phyloP scores from a whole-genome alignment of 2,113 vertebrate species.

The Columba livia region DNA sequence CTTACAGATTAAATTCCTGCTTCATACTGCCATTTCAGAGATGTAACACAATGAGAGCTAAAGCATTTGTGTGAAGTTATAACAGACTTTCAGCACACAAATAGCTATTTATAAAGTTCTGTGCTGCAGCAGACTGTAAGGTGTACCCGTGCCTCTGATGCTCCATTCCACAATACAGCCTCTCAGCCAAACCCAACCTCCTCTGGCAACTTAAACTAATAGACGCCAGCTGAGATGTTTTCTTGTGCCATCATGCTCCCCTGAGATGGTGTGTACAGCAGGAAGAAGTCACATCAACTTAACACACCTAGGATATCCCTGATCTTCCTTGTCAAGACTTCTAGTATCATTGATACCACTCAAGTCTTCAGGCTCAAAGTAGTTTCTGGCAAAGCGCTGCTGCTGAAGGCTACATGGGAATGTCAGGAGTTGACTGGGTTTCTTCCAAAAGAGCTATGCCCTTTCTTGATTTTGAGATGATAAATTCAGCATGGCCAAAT shows the following conservation, averaged over 20 bases:
- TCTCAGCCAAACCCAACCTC: neutral
- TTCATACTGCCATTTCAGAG: neutral
- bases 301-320: neutral
- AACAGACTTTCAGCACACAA: neutral
- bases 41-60: neutral
- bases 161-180: neutral
- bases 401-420: neutral
- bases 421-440: neutral
- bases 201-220: neutral
- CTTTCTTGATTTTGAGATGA: neutral
- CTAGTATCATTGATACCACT: neutral
- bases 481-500: neutral
- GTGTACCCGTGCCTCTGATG: neutral
- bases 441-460: neutral
- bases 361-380: neutral
- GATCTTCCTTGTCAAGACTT: neutral
- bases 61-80: neutral
- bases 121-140: neutral
- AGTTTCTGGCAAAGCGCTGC: neutral
- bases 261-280: neutral
- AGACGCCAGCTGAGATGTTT: neutral
- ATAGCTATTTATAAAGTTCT: neutral
- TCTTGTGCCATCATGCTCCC: neutral
- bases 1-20: neutral
- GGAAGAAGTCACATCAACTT: neutral